Conservation (phyloP, 2,888 invertebrate species). For the Melitaea athalia region DNA sequence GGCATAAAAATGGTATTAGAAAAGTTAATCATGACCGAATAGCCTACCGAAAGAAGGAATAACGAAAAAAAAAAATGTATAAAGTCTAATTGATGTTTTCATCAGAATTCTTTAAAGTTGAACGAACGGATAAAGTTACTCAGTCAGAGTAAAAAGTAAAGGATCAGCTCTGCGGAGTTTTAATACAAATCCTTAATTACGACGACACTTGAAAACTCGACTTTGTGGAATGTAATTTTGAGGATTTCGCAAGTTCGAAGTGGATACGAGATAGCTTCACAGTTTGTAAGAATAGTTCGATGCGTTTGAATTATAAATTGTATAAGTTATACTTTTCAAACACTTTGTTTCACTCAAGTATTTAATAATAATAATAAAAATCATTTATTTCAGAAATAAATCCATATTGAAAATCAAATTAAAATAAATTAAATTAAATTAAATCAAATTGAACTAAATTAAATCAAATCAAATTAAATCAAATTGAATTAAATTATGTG, state of each 20-base stretch:
- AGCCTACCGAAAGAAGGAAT: neutral
- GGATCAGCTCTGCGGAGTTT: neutral
- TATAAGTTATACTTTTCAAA: too few relatives aligned
- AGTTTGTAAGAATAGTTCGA: neutral
- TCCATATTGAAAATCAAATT: too few relatives aligned
- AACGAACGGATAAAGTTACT: neutral
- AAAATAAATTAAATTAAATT: too few relatives aligned
- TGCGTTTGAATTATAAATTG: neutral
- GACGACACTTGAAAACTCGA: neutral
- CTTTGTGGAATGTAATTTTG: neutral
- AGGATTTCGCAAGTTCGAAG: neutral
- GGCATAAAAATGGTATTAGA: too few relatives aligned
- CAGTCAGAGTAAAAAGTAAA: neutral
- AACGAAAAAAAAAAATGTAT: neutral
- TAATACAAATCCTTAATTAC: slow-evolving; percentile 7
- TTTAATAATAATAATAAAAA: too few relatives aligned
- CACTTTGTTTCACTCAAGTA: too few relatives aligned
- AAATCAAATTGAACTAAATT: too few relatives aligned
- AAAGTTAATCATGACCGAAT: too few relatives aligned
- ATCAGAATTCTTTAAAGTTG: neutral
- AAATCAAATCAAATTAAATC: too few relatives aligned
- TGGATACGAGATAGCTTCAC: neutral
- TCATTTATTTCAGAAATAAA: too few relatives aligned
- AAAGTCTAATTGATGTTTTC: neutral
- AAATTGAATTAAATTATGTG: too few relatives aligned